Percentiles rank a stretch among this genome's conserved stretches.
Conservation (phyloP, 1,140 invertebrate species). For the Brachionus plicatilis region DNA sequence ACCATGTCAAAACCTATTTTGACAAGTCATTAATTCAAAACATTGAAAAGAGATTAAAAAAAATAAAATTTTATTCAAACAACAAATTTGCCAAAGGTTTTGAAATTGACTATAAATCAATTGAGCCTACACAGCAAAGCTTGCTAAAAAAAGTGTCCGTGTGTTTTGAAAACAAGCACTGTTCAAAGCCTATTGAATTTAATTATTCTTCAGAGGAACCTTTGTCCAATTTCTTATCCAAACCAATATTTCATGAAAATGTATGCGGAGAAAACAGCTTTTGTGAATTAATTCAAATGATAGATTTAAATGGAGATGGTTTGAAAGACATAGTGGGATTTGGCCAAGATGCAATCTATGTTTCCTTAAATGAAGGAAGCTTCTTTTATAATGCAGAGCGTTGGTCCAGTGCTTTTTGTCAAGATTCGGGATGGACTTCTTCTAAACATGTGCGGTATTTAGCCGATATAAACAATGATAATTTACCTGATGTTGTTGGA, state of each 20-base stretch:
- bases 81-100: background rate
- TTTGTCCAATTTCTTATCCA: background rate
- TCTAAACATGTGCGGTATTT: conserved; percentile 1
- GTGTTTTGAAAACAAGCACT: background rate
- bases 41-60: background rate
- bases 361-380: background rate
- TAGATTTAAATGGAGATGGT: conserved; percentile 8
- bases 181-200: conserved; percentile 13
- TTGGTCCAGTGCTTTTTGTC: conserved; percentile 6
- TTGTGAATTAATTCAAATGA: conserved; percentile 8
- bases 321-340: background rate
- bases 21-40: conserved; percentile 2
- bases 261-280: background rate
- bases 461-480: background rate
- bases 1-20: background rate
- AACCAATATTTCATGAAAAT: background rate
- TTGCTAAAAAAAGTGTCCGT: background rate
- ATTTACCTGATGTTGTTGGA: background rate
- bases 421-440: background rate
- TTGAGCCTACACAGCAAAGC: background rate
- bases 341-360: conserved; percentile 1
- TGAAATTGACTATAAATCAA: background rate
- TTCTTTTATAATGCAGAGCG: conserved; percentile 7
- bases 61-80: conserved; percentile 1
- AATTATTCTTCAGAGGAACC: background rate